These are phyloP conservation scores for Bembecia ichneumoniformis DNA, from an alignment of 2,888 invertebrate species.

Conservation along the genomic window DNA sequence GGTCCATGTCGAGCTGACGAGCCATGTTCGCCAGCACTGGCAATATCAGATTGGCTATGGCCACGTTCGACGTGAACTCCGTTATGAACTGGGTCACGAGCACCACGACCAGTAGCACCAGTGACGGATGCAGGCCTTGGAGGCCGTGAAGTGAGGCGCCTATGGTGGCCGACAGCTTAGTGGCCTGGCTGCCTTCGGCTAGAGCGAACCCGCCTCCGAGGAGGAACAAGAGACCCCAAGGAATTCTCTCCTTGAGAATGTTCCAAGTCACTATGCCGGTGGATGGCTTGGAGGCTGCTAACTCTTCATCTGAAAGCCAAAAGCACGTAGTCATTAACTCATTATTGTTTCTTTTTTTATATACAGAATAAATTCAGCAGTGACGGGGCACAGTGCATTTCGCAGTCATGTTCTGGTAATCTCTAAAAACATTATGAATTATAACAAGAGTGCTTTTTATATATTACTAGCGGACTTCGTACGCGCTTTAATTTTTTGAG, in stretches of 20 bases:
- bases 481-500: no score
- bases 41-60: constrained; percentile 89
- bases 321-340: no score
- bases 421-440: background rate
- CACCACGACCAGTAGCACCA: constrained; percentile 82
- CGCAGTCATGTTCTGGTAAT: no score
- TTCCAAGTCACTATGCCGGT: constrained; percentile 87
- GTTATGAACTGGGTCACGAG: constrained; percentile 86
- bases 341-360: no score
- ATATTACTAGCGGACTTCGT: no score
- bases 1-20: constrained; percentile 80
- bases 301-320: constrained; percentile 51
- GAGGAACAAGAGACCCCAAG: constrained; percentile 91
- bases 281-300: constrained; percentile 74
- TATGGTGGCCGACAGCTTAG: constrained; percentile 83
- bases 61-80: constrained; percentile 92
- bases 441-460: no score
- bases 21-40: constrained; percentile 88
- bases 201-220: constrained; percentile 93
- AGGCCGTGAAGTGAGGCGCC: constrained; percentile 80
- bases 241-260: constrained; percentile 85
- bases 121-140: constrained; percentile 72
- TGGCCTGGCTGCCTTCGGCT: constrained; percentile 86
- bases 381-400: no score
- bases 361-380: no score